phyloP scores from a whole-genome alignment of 1,140 invertebrate species.

The Eupristina koningsbergeri region DNA sequence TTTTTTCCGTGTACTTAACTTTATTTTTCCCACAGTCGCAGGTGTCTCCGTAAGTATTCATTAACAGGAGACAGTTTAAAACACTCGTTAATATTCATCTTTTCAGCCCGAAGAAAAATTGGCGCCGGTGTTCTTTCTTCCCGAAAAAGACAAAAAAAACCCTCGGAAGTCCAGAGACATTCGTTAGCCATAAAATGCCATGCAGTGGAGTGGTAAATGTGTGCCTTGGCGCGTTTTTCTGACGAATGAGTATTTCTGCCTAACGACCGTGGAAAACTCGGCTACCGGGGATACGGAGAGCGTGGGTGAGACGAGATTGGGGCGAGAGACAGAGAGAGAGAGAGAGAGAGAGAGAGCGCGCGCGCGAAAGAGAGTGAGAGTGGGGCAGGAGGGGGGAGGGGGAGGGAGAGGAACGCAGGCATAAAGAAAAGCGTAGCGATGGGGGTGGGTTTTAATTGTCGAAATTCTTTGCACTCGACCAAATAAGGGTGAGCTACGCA shows the following conservation, averaged over 20 bases:
- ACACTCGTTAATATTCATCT: constrained; percentile 45
- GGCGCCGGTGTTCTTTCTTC: background rate
- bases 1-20: too few relatives aligned
- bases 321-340: background rate
- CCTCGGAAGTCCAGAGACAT: background rate
- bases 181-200: constrained; percentile 23
- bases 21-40: too few relatives aligned
- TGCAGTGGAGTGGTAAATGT: background rate
- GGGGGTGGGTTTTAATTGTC: constrained; percentile 45
- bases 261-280: constrained; percentile 1
- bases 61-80: constrained; percentile 39
- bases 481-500: constrained; percentile 2
- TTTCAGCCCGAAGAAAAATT: constrained; percentile 19
- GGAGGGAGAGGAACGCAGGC: background rate
- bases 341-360: background rate
- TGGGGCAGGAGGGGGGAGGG: background rate
- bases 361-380: background rate
- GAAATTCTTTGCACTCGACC: constrained; percentile 42
- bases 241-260: background rate
- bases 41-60: constrained; percentile 29
- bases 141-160: background rate
- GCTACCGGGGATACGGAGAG: background rate
- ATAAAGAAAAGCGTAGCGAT: background rate
- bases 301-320: too few relatives aligned
- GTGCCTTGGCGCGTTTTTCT: background rate